Percentiles rank a stretch among this genome's conserved stretches.
Conservation (phyloP, 1,140 invertebrate species). For the Leguminivora glycinivorella region DNA sequence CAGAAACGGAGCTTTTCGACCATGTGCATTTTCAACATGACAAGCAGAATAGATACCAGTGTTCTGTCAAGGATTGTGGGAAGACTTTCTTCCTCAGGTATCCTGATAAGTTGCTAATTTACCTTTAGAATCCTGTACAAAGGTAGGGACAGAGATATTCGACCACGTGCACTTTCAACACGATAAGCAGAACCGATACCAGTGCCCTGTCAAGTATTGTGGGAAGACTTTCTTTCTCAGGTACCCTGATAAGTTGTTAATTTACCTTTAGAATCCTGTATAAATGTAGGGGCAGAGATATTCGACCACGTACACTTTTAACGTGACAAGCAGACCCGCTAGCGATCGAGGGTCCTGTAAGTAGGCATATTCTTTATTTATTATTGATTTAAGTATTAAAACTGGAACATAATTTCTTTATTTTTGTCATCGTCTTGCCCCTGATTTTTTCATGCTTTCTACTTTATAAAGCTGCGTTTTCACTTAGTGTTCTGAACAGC, state of each 20-base stretch:
- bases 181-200: slow-evolving; percentile 59
- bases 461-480: too few relatives aligned
- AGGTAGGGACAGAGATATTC: slow-evolving; percentile 67
- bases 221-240: slow-evolving; percentile 66
- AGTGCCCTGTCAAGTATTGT: slow-evolving; percentile 61
- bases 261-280: too few relatives aligned
- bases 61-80: slow-evolving; percentile 58
- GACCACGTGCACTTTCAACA: slow-evolving; percentile 72
- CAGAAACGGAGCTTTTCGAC: slow-evolving; percentile 68
- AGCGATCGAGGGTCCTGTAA: slow-evolving; percentile 65
- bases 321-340: slow-evolving; percentile 58
- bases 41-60: slow-evolving; percentile 62
- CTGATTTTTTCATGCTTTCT: too few relatives aligned
- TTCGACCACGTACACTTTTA: slow-evolving; percentile 73
- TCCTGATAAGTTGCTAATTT: neutral
- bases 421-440: too few relatives aligned
- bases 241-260: slow-evolving; percentile 40
- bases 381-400: too few relatives aligned
- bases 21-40: slow-evolving; percentile 70
- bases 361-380: too few relatives aligned
- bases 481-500: too few relatives aligned
- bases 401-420: too few relatives aligned
- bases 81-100: slow-evolving; percentile 68
- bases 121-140: neutral
- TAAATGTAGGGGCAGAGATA: slow-evolving; percentile 63